These are phyloP conservation scores for Hololepta plana DNA, from an alignment of 2,888 invertebrate species.

Conservation along the genomic window DNA sequence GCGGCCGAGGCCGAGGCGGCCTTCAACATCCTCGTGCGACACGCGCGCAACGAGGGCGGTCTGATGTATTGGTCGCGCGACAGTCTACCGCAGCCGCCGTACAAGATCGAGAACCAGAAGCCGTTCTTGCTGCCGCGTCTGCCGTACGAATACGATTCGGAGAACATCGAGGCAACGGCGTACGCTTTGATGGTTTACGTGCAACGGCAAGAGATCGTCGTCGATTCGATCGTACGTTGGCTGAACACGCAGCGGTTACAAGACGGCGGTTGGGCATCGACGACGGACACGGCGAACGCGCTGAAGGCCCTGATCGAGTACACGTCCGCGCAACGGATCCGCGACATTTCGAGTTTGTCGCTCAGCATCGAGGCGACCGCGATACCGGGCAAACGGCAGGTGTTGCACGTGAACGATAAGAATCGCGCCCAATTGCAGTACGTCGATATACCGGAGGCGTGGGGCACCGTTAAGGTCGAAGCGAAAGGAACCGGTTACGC, in stretches of 20 bases:
- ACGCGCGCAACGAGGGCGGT: slow-evolving; percentile 55
- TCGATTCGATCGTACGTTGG: slow-evolving; percentile 82
- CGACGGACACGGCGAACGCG: slow-evolving; percentile 69
- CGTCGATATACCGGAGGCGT: slow-evolving; percentile 76
- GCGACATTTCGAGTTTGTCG: slow-evolving; percentile 64
- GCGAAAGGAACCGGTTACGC: slow-evolving; percentile 91
- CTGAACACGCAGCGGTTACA: slow-evolving; percentile 70
- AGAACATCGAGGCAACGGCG: slow-evolving; percentile 84
- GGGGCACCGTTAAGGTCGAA: slow-evolving; percentile 86
- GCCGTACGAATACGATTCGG: slow-evolving; percentile 75
- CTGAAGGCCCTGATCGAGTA: slow-evolving; percentile 81
- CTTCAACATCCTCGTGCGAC: slow-evolving; percentile 48
- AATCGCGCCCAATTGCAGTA: slow-evolving; percentile 65
- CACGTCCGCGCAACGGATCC: slow-evolving; percentile 65
- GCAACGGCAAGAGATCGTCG: slow-evolving; percentile 60
- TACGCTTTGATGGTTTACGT: slow-evolving; percentile 83
- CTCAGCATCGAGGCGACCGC: slow-evolving; percentile 76
- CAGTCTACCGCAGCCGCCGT: slow-evolving; percentile 60
- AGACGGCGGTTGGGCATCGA: slow-evolving; percentile 43
- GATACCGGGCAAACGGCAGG: slow-evolving; percentile 38
- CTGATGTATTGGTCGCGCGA: slow-evolving; percentile 75
- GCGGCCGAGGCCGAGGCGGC: slow-evolving; percentile 77
- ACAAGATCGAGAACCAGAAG: slow-evolving; percentile 78
- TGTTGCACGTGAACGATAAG: slow-evolving; percentile 50
- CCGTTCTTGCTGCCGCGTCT: slow-evolving; percentile 76